A percentile compares a stretch with the other conserved stretches of the same genome.
phyloP scores from a whole-genome alignment of 2,797 vertebrate species.

The Cossypha polioptera region DNA sequence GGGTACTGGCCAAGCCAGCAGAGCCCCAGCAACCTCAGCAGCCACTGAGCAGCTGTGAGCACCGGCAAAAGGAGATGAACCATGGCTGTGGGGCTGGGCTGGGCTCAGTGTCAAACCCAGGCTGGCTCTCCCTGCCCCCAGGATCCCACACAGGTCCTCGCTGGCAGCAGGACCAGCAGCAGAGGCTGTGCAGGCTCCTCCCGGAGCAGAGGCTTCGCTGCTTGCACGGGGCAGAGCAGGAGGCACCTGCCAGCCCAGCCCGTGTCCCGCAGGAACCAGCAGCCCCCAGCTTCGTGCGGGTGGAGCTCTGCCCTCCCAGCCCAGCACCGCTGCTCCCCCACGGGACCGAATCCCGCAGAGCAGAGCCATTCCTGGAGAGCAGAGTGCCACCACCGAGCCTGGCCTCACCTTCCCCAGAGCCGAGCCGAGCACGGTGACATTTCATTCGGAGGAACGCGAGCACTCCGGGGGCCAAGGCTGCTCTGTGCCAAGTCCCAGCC shows the following conservation, averaged over 20 bases:
- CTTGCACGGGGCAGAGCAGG: rapidly evolving
- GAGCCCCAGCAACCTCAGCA: neutral
- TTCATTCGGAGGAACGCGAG: neutral
- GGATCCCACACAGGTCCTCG: neutral
- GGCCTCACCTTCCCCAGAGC: neutral
- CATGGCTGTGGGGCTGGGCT: neutral
- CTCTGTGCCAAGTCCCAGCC: constrained; percentile 30
- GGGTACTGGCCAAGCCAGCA: neutral
- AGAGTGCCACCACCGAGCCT: rapidly evolving
- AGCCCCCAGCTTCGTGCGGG: rapidly evolving
- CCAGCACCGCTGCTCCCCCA: rapidly evolving
- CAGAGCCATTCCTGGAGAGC: neutral
- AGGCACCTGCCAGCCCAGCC: neutral
- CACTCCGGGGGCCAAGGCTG: constrained; percentile 1
- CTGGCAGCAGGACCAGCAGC: neutral
- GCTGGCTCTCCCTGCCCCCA: neutral
- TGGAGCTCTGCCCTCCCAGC: neutral
- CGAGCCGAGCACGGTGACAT: neutral
- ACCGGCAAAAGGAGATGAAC: neutral
- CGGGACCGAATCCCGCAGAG: rapidly evolving
- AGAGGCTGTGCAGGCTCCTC: neutral
- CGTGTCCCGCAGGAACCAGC: rapidly evolving
- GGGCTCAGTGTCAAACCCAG: neutral
- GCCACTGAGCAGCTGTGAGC: neutral
- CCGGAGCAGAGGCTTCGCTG: neutral